phyloP scores from a whole-genome alignment of 2,113 vertebrate species.

The Proteles cristata region DNA sequence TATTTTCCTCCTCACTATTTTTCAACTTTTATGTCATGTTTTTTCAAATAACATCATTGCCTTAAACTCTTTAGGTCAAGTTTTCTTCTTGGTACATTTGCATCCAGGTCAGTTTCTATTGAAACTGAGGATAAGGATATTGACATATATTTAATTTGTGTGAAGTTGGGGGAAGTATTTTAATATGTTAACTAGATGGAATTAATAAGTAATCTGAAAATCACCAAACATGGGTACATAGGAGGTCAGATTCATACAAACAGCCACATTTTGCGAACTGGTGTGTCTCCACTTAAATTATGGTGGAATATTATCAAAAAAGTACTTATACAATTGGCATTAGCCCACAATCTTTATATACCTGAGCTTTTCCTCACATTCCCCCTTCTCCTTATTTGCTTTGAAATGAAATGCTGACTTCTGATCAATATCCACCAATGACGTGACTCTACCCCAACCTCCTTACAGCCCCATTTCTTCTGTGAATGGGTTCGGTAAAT shows the following conservation, averaged over 20 bases:
- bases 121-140: background rate
- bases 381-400: background rate
- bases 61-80: background rate
- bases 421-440: background rate
- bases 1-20: constrained; percentile 21
- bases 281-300: background rate
- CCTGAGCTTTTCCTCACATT: background rate
- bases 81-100: background rate
- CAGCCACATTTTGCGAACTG: background rate
- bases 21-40: background rate
- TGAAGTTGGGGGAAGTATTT: background rate
- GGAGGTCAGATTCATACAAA: background rate
- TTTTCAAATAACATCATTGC: constrained; percentile 28
- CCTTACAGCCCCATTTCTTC: background rate
- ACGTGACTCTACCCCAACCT: background rate
- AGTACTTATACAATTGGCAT: background rate
- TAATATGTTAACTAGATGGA: background rate
- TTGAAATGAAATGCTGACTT: background rate
- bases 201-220: constrained; percentile 15
- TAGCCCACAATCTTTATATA: background rate
- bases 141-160: background rate
- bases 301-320: background rate
- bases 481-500: background rate
- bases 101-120: background rate
- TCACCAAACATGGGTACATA: background rate